Evolutionary conservation across 2,797 vertebrate genomes (phyloP).

Genomic region (Melanotaenia parkinsoni): DNA sequence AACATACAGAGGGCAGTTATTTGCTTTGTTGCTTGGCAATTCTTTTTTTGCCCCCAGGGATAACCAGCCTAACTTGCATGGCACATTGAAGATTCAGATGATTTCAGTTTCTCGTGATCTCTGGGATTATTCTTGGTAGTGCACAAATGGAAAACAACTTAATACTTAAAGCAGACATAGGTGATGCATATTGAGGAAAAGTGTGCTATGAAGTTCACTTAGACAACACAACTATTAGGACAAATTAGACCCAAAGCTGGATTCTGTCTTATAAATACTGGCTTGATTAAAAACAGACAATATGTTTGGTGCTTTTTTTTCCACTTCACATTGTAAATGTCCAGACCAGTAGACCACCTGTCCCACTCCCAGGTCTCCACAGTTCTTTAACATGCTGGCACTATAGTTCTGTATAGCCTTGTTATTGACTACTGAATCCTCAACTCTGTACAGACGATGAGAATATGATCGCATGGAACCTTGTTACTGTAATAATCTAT

Average conservation of each 20-base stretch:
- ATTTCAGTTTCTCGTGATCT: slow-evolving; percentile 33
- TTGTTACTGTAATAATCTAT: slow-evolving; percentile 93
- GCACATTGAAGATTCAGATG: slow-evolving; percentile 15
- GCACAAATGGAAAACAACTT: not conserved
- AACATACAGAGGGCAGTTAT: not conserved
- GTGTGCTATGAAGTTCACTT: slow-evolving; percentile 9
- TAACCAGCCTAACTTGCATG: slow-evolving; percentile 9
- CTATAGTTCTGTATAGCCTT: slow-evolving; percentile 87
- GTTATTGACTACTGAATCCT: slow-evolving; percentile 93
- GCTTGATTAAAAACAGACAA: slow-evolving; percentile 15
- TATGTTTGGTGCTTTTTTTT: not conserved
- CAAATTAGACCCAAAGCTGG: slow-evolving; percentile 9
- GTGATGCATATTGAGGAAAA: not conserved
- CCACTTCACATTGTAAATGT: slow-evolving; percentile 17
- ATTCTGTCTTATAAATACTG: slow-evolving; percentile 5
- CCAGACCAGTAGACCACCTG: slow-evolving; percentile 43
- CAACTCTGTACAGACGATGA: slow-evolving; percentile 87
- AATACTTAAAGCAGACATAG: slow-evolving; percentile 4
- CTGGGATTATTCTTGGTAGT: slow-evolving; percentile 21
- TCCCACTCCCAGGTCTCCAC: slow-evolving; percentile 49
- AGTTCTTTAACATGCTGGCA: slow-evolving; percentile 74
- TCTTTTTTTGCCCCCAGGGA: slow-evolving; percentile 21
- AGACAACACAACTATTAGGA: slow-evolving; percentile 1
- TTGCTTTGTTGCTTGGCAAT: slow-evolving; percentile 22
- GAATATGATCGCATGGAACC: slow-evolving; percentile 85